Conservation (phyloP, 1,140 invertebrate species). For the Drosophila simulans region DNA sequence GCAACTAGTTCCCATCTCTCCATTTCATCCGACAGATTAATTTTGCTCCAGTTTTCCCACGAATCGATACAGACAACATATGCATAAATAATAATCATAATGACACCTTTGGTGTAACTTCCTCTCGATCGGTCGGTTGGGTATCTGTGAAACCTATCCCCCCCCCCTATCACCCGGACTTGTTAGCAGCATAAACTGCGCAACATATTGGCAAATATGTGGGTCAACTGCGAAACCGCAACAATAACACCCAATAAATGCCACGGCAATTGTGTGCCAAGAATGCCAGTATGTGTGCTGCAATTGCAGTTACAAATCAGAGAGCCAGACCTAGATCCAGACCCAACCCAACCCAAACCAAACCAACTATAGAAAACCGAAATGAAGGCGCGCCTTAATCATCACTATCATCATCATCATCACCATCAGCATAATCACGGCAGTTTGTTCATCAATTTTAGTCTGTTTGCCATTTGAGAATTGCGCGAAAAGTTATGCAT, state of each 20-base stretch:
- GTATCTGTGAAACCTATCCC: conserved; percentile 15
- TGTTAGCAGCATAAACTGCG: conserved; percentile 51
- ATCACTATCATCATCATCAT: conserved; percentile 17
- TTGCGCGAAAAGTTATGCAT: conserved; percentile 67
- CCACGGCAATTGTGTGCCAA: conserved; percentile 66
- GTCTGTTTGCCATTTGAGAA: conserved; percentile 66
- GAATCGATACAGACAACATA: conserved; percentile 27
- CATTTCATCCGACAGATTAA: conserved; percentile 17
- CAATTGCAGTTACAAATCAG: conserved; percentile 62
- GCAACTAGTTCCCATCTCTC: conserved; percentile 15
- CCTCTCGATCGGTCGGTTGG: conserved; percentile 22
- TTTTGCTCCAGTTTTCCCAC: conserved; percentile 22
- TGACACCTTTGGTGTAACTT: conserved; percentile 51
- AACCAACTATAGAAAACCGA: conserved; percentile 46
- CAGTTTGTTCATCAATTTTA: conserved; percentile 71
- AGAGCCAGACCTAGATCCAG: conserved; percentile 37
- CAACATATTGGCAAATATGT: conserved; percentile 78
- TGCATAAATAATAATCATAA: conserved; percentile 43
- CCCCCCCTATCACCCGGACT: background rate
- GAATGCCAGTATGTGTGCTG: conserved; percentile 35
- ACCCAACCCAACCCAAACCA: conserved; percentile 32
- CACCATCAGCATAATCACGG: conserved; percentile 28
- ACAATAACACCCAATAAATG: conserved; percentile 78
- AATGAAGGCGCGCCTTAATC: conserved; percentile 59
- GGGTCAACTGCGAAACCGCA: conserved; percentile 71